Evolutionary conservation across 2,888 invertebrate genomes (phyloP).

Genomic region (Neoaliturus tenellus): DNA sequence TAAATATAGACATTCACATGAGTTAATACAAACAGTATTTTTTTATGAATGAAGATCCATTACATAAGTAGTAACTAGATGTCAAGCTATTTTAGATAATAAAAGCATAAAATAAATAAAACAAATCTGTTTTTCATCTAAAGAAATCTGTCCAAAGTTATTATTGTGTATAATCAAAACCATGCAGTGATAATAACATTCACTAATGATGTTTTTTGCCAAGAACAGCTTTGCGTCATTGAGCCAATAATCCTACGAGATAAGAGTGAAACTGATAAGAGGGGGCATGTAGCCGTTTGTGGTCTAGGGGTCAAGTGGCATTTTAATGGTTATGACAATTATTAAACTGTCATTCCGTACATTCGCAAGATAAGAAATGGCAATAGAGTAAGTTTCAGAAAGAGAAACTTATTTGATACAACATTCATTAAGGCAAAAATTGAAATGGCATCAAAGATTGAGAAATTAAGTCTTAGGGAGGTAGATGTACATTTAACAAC

Average conservation of each 20-base stretch:
- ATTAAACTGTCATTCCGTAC: neutral
- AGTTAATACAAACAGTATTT: too few relatives aligned
- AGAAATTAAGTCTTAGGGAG: too few relatives aligned
- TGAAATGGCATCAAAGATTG: too few relatives aligned
- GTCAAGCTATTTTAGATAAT: too few relatives aligned
- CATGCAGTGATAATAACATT: neutral
- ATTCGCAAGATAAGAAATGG: neutral
- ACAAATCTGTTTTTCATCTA: too few relatives aligned
- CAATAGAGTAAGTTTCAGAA: neutral
- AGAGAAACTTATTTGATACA: neutral
- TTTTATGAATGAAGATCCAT: too few relatives aligned
- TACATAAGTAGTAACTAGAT: too few relatives aligned
- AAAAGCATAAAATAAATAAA: too few relatives aligned
- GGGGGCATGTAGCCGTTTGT: neutral
- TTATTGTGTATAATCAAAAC: neutral
- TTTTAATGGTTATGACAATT: slow-evolving; percentile 14
- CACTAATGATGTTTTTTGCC: neutral
- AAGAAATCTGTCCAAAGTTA: too few relatives aligned
- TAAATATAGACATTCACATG: too few relatives aligned
- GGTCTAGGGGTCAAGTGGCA: slow-evolving; percentile 4
- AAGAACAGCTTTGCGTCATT: slow-evolving; percentile 17
- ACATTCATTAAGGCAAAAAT: neutral
- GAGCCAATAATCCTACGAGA: slow-evolving; percentile 3
- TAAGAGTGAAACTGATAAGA: neutral
- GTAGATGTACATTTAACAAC: too few relatives aligned